Conservation (phyloP, 2,113 vertebrate species). For the Collichthys lucidus region DNA sequence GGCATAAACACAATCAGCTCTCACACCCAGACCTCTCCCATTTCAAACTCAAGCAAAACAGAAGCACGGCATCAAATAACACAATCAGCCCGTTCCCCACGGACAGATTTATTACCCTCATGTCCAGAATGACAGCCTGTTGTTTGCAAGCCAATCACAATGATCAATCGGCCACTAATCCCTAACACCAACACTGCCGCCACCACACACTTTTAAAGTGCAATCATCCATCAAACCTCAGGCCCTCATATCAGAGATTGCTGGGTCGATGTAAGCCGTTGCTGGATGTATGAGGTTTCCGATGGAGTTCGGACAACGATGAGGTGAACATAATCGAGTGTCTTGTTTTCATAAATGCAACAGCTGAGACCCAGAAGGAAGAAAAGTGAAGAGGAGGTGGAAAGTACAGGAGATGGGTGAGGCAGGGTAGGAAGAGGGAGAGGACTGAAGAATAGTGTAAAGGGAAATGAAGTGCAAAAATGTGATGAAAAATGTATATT, state of each 20-base stretch:
- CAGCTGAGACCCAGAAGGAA: conserved; percentile 74
- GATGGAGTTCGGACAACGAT: conserved; percentile 56
- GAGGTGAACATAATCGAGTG: conserved; percentile 72
- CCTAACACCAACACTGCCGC: conserved; percentile 1
- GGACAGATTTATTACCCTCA: conserved; percentile 66
- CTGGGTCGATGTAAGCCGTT: conserved; percentile 54
- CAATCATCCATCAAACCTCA: conserved; percentile 63
- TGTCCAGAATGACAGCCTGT: conserved; percentile 49
- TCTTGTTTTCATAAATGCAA: conserved; percentile 78
- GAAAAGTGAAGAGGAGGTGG: background rate
- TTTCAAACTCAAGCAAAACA: conserved; percentile 62
- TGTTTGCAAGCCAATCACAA: conserved; percentile 65
- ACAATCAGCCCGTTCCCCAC: conserved; percentile 70
- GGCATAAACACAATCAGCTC: conserved; percentile 65
- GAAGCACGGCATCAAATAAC: conserved; percentile 69
- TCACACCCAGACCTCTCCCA: conserved; percentile 45
- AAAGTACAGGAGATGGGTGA: background rate
- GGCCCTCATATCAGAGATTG: conserved; percentile 68
- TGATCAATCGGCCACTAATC: conserved; percentile 74
- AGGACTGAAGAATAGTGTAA: background rate
- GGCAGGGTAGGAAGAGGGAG: background rate
- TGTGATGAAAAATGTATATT: background rate
- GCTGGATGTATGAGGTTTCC: conserved; percentile 67
- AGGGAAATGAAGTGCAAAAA: background rate
- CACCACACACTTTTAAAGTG: conserved; percentile 55